phyloP scores from a whole-genome alignment of 2,888 invertebrate species.

The Troides aeacus region DNA sequence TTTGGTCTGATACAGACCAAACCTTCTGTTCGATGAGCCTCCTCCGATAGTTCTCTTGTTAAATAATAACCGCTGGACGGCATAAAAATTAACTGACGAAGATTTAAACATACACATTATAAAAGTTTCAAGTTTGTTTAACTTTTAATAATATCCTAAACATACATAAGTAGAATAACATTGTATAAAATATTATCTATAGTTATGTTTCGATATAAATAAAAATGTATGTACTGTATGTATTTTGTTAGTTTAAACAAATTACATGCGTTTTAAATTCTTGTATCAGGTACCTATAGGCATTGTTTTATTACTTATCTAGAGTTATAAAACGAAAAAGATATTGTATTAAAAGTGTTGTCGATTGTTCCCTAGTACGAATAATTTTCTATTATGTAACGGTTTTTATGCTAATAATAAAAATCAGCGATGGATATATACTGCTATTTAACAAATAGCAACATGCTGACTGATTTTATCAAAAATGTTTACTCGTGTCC shows the following conservation, averaged over 20 bases:
- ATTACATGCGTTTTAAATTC: background rate
- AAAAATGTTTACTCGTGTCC: constrained; percentile 5
- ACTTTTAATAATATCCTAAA: background rate
- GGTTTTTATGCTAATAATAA: constrained; percentile 18
- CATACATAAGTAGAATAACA: background rate
- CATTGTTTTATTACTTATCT: constrained; percentile 1
- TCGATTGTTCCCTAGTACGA: background rate
- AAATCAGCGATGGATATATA: constrained; percentile 18
- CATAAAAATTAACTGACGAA: background rate
- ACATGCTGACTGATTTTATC: constrained; percentile 17
- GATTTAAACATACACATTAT: background rate
- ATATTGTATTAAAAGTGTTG: background rate
- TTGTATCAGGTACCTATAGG: background rate
- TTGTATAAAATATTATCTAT: background rate
- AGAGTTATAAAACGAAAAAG: background rate
- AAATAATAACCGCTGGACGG: background rate
- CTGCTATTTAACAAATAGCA: constrained; percentile 22
- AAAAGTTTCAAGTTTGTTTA: too few species aligned
- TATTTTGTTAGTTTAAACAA: constrained; percentile 1
- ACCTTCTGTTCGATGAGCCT: constrained; percentile 33
- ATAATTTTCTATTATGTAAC: background rate
- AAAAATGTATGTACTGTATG: background rate
- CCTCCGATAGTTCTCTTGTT: background rate
- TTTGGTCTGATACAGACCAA: constrained; percentile 74
- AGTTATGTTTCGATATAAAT: background rate